Evolutionary conservation across 1,140 invertebrate species (phyloP).

Genomic region (Drosophila seguyi): DNA sequence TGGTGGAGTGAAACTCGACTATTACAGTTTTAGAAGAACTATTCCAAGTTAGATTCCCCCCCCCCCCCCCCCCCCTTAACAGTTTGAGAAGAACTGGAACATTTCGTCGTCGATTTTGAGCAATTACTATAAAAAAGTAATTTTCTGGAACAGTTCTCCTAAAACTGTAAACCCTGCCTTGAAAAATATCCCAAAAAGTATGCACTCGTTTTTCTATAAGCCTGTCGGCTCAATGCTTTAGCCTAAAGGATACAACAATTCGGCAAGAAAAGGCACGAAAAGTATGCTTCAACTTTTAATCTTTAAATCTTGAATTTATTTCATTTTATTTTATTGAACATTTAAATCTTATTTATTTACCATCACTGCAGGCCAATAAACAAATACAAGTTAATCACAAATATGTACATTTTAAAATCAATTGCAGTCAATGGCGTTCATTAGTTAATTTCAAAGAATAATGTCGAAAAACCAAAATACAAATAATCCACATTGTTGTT

Average conservation of each 20-base stretch:
- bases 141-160: no score
- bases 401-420: slow-evolving; percentile 43
- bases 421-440: slow-evolving; percentile 61
- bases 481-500: slow-evolving; percentile 81
- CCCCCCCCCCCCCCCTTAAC: no score
- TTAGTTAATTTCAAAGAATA: slow-evolving; percentile 46
- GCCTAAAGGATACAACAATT: background rate
- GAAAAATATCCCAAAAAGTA: background rate
- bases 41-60: no score
- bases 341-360: background rate
- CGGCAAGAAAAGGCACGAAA: background rate
- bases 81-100: background rate
- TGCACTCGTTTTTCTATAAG: no score
- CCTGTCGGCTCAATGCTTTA: no score
- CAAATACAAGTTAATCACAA: slow-evolving; percentile 16
- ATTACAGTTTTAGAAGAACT: background rate
- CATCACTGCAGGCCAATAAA: slow-evolving; percentile 12
- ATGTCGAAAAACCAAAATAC: slow-evolving; percentile 54
- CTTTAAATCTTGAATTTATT: background rate
- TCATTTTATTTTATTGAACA: background rate
- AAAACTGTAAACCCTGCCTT: no score
- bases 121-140: no score
- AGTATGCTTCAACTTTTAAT: background rate
- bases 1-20: background rate
- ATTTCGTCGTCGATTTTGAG: background rate